Percentiles rank a stretch among this genome's conserved stretches.
Evolutionary conservation across 1,140 invertebrate species (phyloP).

Genomic region (Akabosia matsudoensis): DNA sequence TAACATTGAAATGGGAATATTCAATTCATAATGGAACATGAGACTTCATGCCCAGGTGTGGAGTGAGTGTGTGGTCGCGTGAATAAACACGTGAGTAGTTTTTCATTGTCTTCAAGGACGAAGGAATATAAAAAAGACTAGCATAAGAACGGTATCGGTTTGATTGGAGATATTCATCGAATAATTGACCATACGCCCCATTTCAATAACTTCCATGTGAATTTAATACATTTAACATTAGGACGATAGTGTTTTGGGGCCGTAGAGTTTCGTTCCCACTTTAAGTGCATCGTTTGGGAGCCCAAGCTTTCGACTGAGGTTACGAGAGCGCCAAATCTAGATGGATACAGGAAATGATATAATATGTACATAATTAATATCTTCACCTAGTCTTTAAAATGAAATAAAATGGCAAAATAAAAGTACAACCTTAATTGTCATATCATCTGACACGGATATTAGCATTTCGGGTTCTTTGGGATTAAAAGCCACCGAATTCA

Average conservation of each 20-base stretch:
- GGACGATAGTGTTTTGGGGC: not conserved
- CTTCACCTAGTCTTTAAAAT: not conserved
- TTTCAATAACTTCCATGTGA: not conserved
- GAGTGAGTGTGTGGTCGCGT: no score
- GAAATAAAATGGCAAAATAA: not conserved
- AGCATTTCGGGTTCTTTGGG: constrained; percentile 76
- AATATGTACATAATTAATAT: not conserved
- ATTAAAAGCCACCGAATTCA: constrained; percentile 85
- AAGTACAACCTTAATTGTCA: constrained; percentile 66
- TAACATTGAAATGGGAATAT: no score
- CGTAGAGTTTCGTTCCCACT: constrained; percentile 35
- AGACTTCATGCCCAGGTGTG: no score
- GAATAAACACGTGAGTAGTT: no score
- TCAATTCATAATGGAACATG: no score
- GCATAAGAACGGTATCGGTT: no score
- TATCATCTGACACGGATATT: constrained; percentile 83
- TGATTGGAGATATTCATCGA: no score
- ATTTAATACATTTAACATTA: not conserved
- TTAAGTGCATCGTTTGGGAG: constrained; percentile 33
- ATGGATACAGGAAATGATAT: not conserved
- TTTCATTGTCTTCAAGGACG: no score
- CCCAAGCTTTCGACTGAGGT: constrained; percentile 38
- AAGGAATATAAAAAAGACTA: no score
- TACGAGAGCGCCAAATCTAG: constrained; percentile 47
- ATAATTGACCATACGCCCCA: no score